Evolutionary conservation across 2,888 invertebrate species (phyloP).

Genomic region (Julus scanicus): DNA sequence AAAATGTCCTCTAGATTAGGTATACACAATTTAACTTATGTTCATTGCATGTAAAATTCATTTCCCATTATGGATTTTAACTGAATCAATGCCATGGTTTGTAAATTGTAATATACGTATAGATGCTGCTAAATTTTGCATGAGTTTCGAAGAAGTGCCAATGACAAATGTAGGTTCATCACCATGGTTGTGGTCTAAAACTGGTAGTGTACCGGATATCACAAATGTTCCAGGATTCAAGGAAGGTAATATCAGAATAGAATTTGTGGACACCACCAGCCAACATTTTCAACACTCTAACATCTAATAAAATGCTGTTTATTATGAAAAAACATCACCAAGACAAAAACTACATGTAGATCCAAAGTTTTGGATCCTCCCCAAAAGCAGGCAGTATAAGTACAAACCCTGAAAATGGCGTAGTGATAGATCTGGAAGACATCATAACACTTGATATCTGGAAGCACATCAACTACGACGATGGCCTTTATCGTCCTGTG

Average conservation of each 20-base stretch:
- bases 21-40: too few relatives aligned
- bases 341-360: neutral
- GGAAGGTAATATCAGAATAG: neutral
- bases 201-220: neutral
- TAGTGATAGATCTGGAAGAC: neutral
- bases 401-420: neutral
- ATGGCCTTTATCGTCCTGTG: neutral
- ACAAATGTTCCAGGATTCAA: neutral
- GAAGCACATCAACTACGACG: neutral
- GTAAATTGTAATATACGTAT: neutral
- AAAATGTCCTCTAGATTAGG: too few relatives aligned
- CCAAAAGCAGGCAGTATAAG: neutral
- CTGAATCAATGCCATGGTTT: too few relatives aligned
- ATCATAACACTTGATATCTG: neutral
- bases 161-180: neutral
- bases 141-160: neutral
- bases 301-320: neutral
- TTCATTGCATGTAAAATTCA: too few relatives aligned
- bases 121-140: neutral
- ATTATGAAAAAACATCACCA: neutral
- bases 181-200: neutral
- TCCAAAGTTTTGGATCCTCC: neutral
- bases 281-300: too few relatives aligned
- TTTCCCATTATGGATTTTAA: too few relatives aligned
- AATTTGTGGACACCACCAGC: neutral